Base-by-base conservation (phyloP, 2,113 vertebrate genomes). In the Oryzias melastigma region DNA sequence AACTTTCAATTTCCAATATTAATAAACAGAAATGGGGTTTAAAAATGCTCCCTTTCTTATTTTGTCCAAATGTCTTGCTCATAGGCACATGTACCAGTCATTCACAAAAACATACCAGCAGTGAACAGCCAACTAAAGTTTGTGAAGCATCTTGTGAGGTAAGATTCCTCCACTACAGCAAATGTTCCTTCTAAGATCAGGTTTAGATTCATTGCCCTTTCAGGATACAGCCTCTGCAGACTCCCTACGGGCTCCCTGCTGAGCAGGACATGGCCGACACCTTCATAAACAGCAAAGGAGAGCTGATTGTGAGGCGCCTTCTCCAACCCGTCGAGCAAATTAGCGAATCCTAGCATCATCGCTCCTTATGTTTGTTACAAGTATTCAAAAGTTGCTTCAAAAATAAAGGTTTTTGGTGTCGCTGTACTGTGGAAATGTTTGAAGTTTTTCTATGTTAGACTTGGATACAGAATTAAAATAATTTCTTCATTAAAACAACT, bases 111-210 rank as follows among this genome's bases (percentile, higher is more conserved):
- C 53, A 97, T 92, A 62, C 93, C 93, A 53, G 90, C 95, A 0
- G 94, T 99, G 77, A 99, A 99, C 55, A 78, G 65, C 68, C 94
- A 79, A 45, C 85, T 99, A 71, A 98, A 98, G 82, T 77, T 93
- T 45, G 71, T 99, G 67, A 98, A 98, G 77, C 97, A 99, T 75
- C 92, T 99, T 57, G 88, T 99, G 55, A 95, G 93, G 97, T 98
- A 89, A 87, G 94, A 65, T 12, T 2, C 3, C 15, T 53, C 6
- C 7, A 10, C 16, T 20, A 49, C 58, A 60, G 7, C 22, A 12
- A 17, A 4, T 0, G 3, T 7, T n/a, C 4, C 19, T 18, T 42
- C 14, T 20, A 19, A 55, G 13, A 7, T 5, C 6, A 16, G 15
- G 42, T 24, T 17, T 15, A 17, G n/a, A 7, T n/a, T 12, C 14